phyloP scores from a whole-genome alignment of 2,888 invertebrate genomes.

The Cheilosia variabilis region DNA sequence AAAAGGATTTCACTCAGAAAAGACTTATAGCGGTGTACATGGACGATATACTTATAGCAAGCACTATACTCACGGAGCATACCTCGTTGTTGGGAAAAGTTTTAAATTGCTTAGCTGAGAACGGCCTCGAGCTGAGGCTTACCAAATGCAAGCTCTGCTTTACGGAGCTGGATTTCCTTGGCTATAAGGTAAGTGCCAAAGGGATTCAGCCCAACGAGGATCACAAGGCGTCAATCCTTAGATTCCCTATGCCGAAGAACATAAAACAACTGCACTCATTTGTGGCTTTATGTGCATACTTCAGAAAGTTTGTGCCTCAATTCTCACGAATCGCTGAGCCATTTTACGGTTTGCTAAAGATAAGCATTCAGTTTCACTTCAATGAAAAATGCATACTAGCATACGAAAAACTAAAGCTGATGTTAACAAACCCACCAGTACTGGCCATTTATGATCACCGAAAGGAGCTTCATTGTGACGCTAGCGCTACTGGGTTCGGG shows the following conservation, averaged over 20 bases:
- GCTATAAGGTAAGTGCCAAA: neutral
- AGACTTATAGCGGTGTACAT: too few relatives aligned
- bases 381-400: neutral
- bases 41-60: too few relatives aligned
- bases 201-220: conserved; percentile 20
- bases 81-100: too few relatives aligned
- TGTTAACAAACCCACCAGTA: too few relatives aligned
- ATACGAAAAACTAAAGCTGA: neutral
- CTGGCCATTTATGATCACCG: neutral
- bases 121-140: conserved; percentile 1
- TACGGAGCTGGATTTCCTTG: neutral
- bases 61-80: too few relatives aligned
- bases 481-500: neutral
- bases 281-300: neutral
- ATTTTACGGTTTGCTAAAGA: too few relatives aligned
- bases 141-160: neutral
- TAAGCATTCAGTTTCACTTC: too few relatives aligned
- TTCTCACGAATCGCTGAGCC: too few relatives aligned
- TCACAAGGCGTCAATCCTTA: neutral
- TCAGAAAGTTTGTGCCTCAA: too few relatives aligned
- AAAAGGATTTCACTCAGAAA: too few relatives aligned
- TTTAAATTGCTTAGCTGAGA: neutral
- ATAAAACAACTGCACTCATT: conserved; percentile 15
- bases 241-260: conserved; percentile 6
- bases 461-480: neutral